These are phyloP conservation scores for Panopea generosa DNA, from an alignment of 2,888 invertebrate species.

Conservation along the genomic window DNA sequence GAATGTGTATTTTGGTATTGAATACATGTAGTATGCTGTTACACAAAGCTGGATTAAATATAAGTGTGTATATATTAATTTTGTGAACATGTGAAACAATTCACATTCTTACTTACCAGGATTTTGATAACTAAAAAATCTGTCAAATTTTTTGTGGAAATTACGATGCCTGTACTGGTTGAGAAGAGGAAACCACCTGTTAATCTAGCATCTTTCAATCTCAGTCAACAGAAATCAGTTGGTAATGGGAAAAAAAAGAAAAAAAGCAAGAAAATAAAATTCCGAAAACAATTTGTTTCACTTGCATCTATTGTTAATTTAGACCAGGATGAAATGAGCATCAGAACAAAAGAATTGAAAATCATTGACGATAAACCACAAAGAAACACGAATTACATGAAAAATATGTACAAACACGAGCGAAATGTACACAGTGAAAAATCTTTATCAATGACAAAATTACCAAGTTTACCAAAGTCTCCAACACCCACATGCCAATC, in stretches of 20 bases:
- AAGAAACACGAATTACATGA: not conserved
- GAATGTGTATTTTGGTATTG: too few species aligned
- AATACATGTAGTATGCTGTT: too few species aligned
- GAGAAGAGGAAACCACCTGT: conserved; percentile 1
- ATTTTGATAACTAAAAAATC: too few species aligned
- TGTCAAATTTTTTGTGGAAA: too few species aligned
- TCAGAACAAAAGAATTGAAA: conserved; percentile 6
- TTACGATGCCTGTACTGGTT: conserved; percentile 14
- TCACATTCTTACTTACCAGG: too few species aligned
- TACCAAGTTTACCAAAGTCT: conserved; percentile 47
- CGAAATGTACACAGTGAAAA: conserved; percentile 33
- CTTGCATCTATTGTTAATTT: conserved; percentile 48
- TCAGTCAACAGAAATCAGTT: conserved; percentile 8
- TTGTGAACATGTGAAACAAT: too few species aligned
- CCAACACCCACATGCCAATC: conserved; percentile 38
- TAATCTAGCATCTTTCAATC: conserved; percentile 12
- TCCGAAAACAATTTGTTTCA: conserved; percentile 51
- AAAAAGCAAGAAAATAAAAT: conserved; percentile 56
- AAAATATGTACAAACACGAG: conserved; percentile 28
- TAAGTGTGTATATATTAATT: too few species aligned
- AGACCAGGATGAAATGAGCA: conserved; percentile 38
- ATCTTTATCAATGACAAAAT: conserved; percentile 46
- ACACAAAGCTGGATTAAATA: too few species aligned
- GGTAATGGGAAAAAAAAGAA: conserved; percentile 42
- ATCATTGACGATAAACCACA: not conserved